Evolutionary conservation across 2,888 invertebrate genomes (phyloP), one percentile per base, ranked within the genome.

Genomic region (Laspeyria flexula): DNA sequence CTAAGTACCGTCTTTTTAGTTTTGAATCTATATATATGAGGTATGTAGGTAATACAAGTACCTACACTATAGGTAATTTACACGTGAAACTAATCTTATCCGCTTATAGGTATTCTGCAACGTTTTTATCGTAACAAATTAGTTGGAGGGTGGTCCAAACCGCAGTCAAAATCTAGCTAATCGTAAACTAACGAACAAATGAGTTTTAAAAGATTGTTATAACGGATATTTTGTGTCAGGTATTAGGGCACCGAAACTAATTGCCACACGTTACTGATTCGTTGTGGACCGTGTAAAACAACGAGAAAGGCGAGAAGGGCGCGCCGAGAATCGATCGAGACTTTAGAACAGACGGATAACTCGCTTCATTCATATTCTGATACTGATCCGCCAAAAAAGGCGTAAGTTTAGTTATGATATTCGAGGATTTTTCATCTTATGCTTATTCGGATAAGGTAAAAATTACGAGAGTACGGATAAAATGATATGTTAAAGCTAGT

Each of bases 201-300:
- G 41, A 41, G 41, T 54, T 48, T 48, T 41, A 44, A 55, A 40
- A 50, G 21, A 43, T 38, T 45, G 50, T 35, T 51, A 43, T 41
- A 53, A 50, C 60, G 53, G 51, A 47, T 56, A 35, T 63, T 58
- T 30, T 13, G 57, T 47, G 50, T 47, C 62, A 58, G 63, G 60
- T 63, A 67, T 67, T 67, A 67, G 61, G 55, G 57, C 40, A 46
- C 60, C 68, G 72, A 42, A 49, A 58, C 71, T 60, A 71, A 77
- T 81, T 71, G 65, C 65, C 65, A 65, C 70, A 74, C 67, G 75
- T 72, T 60, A 65, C 46, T 45, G 63, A 79, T 80, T 80, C 75
- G 79, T 58, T 54, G 42, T 60, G 75, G 72, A 71, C 49, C 61
- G 49, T 52, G 63, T 71, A 72, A 77, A 74, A 74, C 56, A 64